Conservation (phyloP, 2,888 invertebrate genomes). For the Silvanus unidentatus region DNA sequence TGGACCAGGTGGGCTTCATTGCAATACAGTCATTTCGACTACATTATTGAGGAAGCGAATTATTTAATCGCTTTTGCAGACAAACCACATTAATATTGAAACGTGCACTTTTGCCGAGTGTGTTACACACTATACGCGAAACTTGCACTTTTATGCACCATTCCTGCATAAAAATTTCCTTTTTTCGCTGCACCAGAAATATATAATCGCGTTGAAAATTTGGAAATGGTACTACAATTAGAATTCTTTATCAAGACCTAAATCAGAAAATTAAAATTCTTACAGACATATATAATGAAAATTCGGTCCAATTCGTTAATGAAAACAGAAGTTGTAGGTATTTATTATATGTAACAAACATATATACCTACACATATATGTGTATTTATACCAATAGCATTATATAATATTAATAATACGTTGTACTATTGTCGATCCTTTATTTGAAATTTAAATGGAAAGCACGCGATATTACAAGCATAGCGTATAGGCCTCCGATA, state of each 20-base stretch:
- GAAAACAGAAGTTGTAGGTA: no score
- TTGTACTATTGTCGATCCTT: slow-evolving; percentile 2
- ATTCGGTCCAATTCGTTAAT: no score
- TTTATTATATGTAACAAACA: no score
- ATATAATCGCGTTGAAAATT: no score
- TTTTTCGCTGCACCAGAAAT: no score
- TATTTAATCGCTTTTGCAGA: slow-evolving; percentile 44
- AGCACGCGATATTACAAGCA: neutral
- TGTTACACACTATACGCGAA: slow-evolving; percentile 2
- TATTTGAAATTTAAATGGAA: slow-evolving; percentile 3
- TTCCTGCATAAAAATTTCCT: no score
- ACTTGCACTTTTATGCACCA: no score
- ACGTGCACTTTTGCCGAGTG: neutral
- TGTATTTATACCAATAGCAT: neutral
- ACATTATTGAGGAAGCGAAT: slow-evolving; percentile 42
- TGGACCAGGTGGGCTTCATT: slow-evolving; percentile 27
- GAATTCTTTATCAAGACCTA: no score
- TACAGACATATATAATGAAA: no score
- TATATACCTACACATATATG: neutral
- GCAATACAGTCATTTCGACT: slow-evolving; percentile 32
- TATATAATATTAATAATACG: neutral
- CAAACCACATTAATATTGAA: slow-evolving; percentile 40
- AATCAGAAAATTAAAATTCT: no score
- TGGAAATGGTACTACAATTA: no score
- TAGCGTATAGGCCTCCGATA: neutral